phyloP scores from a whole-genome alignment of 2,888 invertebrate species.

The Maniola hyperantus region DNA sequence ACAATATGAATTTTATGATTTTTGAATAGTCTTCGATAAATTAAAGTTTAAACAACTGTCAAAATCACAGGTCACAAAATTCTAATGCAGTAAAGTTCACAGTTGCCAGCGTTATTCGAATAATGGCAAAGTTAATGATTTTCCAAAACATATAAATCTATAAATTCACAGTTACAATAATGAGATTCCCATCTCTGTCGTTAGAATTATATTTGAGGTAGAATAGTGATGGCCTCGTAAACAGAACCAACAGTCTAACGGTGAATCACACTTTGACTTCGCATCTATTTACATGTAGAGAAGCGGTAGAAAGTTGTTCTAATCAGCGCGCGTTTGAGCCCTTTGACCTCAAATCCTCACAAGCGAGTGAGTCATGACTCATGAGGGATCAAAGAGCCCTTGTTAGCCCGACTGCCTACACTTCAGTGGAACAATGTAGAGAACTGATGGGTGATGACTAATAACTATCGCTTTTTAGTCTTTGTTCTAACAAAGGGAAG shows the following conservation, averaged over 20 bases:
- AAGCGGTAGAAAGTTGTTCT: constrained; percentile 30
- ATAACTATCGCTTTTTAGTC: constrained; percentile 3
- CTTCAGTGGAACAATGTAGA: constrained; percentile 3
- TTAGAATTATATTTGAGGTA: constrained; percentile 2
- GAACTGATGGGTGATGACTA: neutral
- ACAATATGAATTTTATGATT: too few relatives aligned
- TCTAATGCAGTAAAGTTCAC: neutral
- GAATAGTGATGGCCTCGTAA: constrained; percentile 6
- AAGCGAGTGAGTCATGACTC: constrained; percentile 49
- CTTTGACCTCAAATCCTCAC: constrained; percentile 58
- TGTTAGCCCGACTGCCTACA: neutral
- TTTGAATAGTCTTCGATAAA: too few relatives aligned
- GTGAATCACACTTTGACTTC: constrained; percentile 7
- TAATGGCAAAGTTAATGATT: neutral
- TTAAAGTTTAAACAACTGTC: too few relatives aligned
- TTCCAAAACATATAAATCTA: neutral
- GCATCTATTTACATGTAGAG: constrained; percentile 22
- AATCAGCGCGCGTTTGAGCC: constrained; percentile 47
- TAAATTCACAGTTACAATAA: constrained; percentile 10
- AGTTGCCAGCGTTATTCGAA: neutral
- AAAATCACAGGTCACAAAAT: too few relatives aligned
- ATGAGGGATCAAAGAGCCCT: constrained; percentile 48
- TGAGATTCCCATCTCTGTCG: constrained; percentile 1
- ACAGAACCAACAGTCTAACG: constrained; percentile 14
- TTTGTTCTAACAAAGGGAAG: constrained; percentile 2